Evolutionary conservation across 2,888 invertebrate species (phyloP).

Genomic region (Punctoribates punctum): DNA sequence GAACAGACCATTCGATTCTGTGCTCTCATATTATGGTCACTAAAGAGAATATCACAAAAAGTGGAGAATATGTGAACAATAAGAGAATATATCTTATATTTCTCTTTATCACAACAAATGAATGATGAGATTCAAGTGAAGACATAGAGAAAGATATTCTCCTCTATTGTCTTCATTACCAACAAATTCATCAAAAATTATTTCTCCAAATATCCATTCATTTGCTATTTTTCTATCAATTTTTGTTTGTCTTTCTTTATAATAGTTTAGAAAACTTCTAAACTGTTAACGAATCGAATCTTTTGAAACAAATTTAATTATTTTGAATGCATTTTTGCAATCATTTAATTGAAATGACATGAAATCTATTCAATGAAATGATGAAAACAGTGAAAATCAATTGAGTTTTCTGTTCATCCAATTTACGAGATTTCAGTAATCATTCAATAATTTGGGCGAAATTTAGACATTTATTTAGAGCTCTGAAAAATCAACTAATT

Average conservation of each 20-base stretch:
- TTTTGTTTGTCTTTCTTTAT: not conserved
- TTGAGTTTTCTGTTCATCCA: not conserved
- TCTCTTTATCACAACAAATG: constrained; percentile 34
- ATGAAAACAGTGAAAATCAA: constrained; percentile 1
- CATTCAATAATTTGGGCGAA: constrained; percentile 25
- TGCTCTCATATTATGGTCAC: constrained; percentile 29
- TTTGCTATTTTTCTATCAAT: not conserved
- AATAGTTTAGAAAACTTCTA: no score
- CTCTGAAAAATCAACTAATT: not conserved
- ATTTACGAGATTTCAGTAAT: not conserved
- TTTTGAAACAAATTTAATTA: no score
- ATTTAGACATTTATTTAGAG: not conserved
- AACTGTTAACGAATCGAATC: no score
- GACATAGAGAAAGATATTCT: not conserved
- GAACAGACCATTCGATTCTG: not conserved
- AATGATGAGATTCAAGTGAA: constrained; percentile 19
- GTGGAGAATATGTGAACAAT: not conserved
- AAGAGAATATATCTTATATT: constrained; percentile 29
- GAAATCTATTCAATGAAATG: not conserved
- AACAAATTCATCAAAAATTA: constrained; percentile 4
- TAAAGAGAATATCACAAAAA: constrained; percentile 7
- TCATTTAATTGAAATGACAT: not conserved
- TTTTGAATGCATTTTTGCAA: not conserved
- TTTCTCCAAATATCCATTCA: not conserved
- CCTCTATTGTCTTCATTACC: not conserved